Conservation (phyloP, 2,113 vertebrate genomes). For the Ceratotherium simum region DNA sequence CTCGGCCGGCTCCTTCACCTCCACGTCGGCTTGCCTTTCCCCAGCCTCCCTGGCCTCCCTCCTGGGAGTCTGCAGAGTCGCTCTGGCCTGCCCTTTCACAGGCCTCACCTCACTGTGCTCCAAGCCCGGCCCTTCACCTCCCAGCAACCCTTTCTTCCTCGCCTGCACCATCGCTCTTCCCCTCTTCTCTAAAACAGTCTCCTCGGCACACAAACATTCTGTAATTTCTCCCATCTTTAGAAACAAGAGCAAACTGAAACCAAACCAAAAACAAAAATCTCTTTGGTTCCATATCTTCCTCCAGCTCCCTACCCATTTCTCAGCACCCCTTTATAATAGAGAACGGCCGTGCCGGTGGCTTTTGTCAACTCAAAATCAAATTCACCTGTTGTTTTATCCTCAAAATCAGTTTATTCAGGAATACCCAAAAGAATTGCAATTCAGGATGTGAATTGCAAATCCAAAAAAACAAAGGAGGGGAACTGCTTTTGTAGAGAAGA, state of each 20-base stretch:
- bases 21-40: not conserved
- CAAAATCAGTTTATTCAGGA: too few relatives aligned
- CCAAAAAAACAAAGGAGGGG: too few relatives aligned
- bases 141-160: not conserved
- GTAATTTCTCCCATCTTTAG: not conserved
- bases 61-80: accelerated
- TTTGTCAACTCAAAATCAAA: too few relatives aligned
- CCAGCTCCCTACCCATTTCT: not conserved
- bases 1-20: too few relatives aligned
- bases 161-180: too few relatives aligned
- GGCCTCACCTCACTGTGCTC: not conserved
- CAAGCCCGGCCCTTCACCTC: not conserved
- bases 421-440: too few relatives aligned
- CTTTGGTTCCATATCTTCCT: not conserved
- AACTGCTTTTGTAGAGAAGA: too few relatives aligned
- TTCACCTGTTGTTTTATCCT: too few relatives aligned
- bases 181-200: not conserved
- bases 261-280: not conserved
- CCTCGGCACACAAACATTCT: not conserved
- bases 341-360: not conserved
- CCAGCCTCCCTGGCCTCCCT: too few relatives aligned
- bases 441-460: too few relatives aligned
- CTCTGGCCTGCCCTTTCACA: too few relatives aligned
- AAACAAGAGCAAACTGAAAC: not conserved
- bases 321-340: not conserved